Conservation (phyloP, 2,797 vertebrate species). For the Tarsius wallacei region DNA sequence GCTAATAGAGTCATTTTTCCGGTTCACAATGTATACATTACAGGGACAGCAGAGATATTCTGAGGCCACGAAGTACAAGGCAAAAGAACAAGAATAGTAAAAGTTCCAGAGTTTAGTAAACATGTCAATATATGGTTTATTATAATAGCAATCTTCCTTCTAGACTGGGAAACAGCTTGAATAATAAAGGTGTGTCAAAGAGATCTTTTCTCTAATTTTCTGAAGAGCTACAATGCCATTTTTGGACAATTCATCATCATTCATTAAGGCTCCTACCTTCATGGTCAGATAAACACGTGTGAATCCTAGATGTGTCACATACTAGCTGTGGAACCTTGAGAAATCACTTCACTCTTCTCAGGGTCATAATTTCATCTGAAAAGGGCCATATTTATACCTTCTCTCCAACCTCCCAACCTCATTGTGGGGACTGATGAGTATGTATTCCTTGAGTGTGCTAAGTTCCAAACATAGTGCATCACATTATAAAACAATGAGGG, state of each 20-base stretch:
- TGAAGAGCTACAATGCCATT: neutral
- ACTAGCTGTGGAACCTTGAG: neutral
- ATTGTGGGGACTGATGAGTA: neutral
- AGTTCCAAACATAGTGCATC: neutral
- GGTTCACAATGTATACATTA: neutral
- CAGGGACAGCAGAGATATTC: neutral
- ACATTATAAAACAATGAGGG: neutral
- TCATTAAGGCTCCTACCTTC: neutral
- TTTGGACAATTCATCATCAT: neutral
- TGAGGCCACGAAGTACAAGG: neutral
- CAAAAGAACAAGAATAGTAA: neutral
- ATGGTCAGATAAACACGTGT: neutral
- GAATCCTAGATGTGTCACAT: neutral
- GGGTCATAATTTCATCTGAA: neutral
- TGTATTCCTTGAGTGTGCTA: neutral
- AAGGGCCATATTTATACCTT: neutral
- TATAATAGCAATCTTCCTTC: neutral
- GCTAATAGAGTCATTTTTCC: neutral
- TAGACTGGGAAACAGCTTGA: neutral
- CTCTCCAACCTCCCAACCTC: neutral
- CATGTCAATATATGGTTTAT: neutral
- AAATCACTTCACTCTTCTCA: neutral
- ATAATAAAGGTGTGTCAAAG: neutral
- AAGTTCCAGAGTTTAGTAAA: neutral
- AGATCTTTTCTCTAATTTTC: constrained; percentile 22